phyloP scores from a whole-genome alignment of 2,797 vertebrate species.

The Ciconia nigra region DNA sequence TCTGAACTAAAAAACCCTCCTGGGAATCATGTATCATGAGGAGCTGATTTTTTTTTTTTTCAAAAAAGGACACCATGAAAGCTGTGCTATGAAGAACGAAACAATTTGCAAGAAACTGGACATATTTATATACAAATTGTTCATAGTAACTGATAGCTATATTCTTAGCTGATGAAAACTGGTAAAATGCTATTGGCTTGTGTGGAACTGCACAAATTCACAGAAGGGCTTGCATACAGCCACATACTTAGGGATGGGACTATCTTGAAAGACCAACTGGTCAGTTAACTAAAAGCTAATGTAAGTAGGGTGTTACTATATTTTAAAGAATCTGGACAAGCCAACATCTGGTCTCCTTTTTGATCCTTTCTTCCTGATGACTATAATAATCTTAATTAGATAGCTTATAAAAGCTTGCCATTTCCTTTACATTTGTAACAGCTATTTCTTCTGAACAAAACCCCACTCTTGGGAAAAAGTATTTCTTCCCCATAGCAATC shows the following conservation, averaged over 20 bases:
- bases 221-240: neutral
- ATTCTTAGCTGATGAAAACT: neutral
- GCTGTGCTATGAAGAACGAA: neutral
- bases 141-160: neutral
- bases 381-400: neutral
- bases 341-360: neutral
- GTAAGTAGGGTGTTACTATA: rapidly evolving
- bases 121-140: neutral
- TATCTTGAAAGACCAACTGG: neutral
- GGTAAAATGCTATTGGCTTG: neutral
- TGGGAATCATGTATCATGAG: neutral
- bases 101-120: neutral
- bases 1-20: neutral
- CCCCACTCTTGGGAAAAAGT: neutral
- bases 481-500: constrained; percentile 1
- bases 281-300: neutral
- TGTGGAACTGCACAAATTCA: neutral
- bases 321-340: neutral
- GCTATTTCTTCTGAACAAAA: neutral
- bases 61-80: neutral
- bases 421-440: neutral
- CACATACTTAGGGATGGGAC: neutral
- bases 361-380: neutral
- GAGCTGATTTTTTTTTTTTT: neutral
- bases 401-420: neutral